Evolutionary conservation across 2,888 invertebrate species (phyloP), one percentile per base, ranked within the genome.

Genomic region (Xestia c-nigrum): DNA sequence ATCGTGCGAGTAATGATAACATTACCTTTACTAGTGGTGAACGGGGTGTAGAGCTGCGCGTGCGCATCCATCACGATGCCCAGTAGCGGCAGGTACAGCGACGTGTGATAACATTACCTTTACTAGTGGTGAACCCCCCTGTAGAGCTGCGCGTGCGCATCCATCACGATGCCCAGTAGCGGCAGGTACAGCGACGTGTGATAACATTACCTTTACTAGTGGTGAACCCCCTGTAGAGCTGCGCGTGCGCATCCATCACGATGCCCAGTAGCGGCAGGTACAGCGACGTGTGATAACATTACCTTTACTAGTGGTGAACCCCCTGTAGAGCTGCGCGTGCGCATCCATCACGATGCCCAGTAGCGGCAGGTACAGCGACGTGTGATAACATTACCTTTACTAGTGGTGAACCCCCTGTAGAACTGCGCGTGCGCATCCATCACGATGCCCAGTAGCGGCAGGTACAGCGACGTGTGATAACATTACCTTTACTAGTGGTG

Each of bases 221-320:
- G 59, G 95, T 94, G 64, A 97, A 97, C 88, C 97, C 97, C 63
- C 97, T 97, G 95, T 98, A 98, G 12, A 99, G 95, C 90, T 98
- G 98, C 0, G 98, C 98, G 84, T 98, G 97, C 3, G 98, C 97
- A 90, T 99, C 99, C 97, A 99, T 98, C 50, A 98, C 97, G 77
- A 99, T 98, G 69, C 98, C 98, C 10, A 99, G 94, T 40, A 99
- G 95, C 0, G 99, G 99, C 84, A 99, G 97, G 95, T 99, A 99
- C 0, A 99, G 97, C 3, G 98, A 98, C 0, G 99, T 99, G 14
- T 19, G 46, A 50, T 43, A 43, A 43, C 43, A 43, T 50, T 50
- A 50, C 57, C 57, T 57, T 97, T 96, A 64, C 94, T 96, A 68
- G 95, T 96, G 59, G 95, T 94, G 64, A 97, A 97, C 88, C 97